Conservation (phyloP, 2,888 invertebrate species). For the Ectemnius cavifrons region DNA sequence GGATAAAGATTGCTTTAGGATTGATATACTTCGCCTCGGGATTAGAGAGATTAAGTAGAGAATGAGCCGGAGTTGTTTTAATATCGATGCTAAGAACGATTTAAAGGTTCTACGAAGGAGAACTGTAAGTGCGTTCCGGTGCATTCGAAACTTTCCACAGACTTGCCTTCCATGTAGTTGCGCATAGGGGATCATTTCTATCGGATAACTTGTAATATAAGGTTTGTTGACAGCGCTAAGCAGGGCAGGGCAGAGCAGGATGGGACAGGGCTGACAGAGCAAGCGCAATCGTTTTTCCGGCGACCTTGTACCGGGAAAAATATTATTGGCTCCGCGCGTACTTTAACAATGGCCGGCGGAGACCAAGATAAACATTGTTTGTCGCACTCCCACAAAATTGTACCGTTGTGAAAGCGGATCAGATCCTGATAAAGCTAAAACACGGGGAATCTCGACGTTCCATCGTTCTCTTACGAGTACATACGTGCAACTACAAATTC, state of each 20-base stretch:
- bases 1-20: too few species aligned
- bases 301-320: neutral
- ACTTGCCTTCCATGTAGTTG: constrained; percentile 39
- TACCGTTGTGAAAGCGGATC: neutral
- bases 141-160: constrained; percentile 23
- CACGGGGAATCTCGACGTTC: too few species aligned
- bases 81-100: too few species aligned
- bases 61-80: too few species aligned
- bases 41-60: too few species aligned
- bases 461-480: too few species aligned
- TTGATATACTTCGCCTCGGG: too few species aligned
- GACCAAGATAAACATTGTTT: constrained; percentile 10
- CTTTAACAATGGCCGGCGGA: neutral
- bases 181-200: constrained; percentile 34
- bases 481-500: too few species aligned
- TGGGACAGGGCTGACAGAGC: neutral
- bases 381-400: neutral
- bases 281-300: neutral
- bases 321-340: neutral
- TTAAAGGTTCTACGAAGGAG: too few species aligned
- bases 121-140: too few species aligned
- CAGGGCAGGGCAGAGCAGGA: too few species aligned
- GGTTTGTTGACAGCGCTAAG: neutral
- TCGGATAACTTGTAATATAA: constrained; percentile 35
- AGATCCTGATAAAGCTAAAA: neutral